phyloP scores from a whole-genome alignment of 2,888 invertebrate genomes.

The Allygus modestus region DNA sequence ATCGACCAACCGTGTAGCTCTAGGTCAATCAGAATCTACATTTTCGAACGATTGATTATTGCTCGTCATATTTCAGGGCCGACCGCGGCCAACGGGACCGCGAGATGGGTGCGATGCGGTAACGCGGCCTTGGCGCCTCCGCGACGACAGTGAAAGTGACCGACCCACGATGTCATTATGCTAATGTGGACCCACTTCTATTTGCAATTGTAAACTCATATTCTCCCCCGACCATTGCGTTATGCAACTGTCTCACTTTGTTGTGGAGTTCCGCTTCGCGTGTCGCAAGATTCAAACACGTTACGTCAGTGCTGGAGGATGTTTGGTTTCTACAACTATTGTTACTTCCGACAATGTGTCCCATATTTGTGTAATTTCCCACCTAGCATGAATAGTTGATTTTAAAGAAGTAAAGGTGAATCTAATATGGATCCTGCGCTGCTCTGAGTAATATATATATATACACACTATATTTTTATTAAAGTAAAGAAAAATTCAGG shows the following conservation, averaged over 20 bases:
- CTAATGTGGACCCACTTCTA: conserved; percentile 33
- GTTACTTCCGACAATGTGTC: background rate
- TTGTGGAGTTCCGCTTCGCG: background rate
- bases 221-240: background rate
- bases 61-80: too few relatives aligned
- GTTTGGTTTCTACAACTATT: background rate
- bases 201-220: conserved; percentile 56
- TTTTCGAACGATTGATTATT: too few relatives aligned
- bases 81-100: background rate
- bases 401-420: too few relatives aligned
- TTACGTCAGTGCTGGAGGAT: conserved; percentile 8
- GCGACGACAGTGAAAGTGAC: conserved; percentile 42
- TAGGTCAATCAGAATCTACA: too few relatives aligned
- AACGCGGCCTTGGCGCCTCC: conserved; percentile 43
- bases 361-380: background rate
- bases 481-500: too few relatives aligned
- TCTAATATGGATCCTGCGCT: too few relatives aligned
- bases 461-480: too few relatives aligned
- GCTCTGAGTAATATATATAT: too few relatives aligned
- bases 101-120: background rate
- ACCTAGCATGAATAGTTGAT: too few relatives aligned
- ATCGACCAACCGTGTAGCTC: too few relatives aligned
- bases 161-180: conserved; percentile 54
- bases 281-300: conserved; percentile 3
- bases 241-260: background rate